These are phyloP conservation scores for Drosophila yooni DNA, from an alignment of 2,888 invertebrate species.

Conservation along the genomic window DNA sequence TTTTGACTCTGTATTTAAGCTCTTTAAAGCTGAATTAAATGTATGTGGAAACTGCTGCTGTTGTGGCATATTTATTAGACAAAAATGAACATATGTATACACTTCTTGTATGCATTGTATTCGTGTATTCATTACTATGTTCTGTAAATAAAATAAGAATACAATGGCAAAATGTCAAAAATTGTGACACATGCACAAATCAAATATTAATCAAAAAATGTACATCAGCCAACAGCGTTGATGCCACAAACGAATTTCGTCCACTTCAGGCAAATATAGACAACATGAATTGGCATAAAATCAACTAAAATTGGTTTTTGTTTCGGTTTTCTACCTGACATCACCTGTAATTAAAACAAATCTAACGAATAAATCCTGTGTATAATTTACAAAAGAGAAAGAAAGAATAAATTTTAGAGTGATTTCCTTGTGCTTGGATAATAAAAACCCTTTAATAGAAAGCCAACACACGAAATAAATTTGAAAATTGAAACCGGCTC, in stretches of 20 bases:
- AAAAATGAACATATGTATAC: not conserved
- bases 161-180: conserved; percentile 5
- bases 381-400: not conserved
- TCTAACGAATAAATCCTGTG: not conserved
- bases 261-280: not conserved
- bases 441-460: not conserved
- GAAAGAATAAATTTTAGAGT: not conserved
- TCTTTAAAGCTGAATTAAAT: not conserved
- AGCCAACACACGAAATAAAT: not conserved
- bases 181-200: not conserved
- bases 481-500: not conserved
- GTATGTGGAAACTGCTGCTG: not conserved
- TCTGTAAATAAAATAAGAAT: not conserved
- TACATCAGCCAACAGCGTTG: not conserved
- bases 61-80: not conserved
- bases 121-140: not conserved
- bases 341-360: not conserved
- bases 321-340: not conserved
- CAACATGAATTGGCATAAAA: not conserved
- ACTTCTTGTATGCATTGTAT: not conserved
- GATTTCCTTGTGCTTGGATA: fast-evolving
- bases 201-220: conserved; percentile 1
- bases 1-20: not conserved
- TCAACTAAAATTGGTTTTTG: not conserved
- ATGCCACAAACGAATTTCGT: not conserved